Evolutionary conservation across 35 echinoderm and acorn worm genomes (phyloP).

Genomic region (Patiria miniata): DNA sequence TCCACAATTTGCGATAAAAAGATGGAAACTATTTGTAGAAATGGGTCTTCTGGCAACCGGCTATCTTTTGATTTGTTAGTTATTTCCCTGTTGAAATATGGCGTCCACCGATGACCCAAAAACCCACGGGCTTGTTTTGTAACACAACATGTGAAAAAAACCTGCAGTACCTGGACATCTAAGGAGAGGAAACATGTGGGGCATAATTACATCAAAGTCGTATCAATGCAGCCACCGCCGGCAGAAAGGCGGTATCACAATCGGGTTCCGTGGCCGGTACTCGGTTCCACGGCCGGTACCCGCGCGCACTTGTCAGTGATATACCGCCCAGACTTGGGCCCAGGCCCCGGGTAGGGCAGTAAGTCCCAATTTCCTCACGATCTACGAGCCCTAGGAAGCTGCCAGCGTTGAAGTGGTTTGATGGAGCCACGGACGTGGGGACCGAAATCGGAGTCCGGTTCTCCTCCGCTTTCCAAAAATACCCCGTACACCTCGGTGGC

Average conservation of each 20-base stretch:
- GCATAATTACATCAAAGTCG: constrained; percentile 24
- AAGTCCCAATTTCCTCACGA: constrained; percentile 27
- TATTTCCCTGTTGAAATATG: constrained; percentile 14
- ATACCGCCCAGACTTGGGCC: background rate
- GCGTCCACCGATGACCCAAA: background rate
- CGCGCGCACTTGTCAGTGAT: constrained; percentile 1
- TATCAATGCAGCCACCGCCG: constrained; percentile 3
- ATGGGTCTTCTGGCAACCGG: too few species aligned
- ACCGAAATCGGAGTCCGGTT: constrained; percentile 5
- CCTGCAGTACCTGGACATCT: background rate
- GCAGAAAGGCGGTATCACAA: constrained; percentile 13
- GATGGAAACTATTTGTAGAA: too few species aligned
- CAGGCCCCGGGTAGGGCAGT: background rate
- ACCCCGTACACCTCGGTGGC: background rate
- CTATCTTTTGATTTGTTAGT: background rate
- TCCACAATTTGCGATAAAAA: too few species aligned
- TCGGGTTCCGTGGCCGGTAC: background rate
- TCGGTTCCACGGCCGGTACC: background rate
- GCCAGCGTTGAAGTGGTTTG: constrained; percentile 9
- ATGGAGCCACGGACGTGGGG: background rate
- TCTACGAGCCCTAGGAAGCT: background rate
- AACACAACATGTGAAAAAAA: background rate
- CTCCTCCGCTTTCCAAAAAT: background rate
- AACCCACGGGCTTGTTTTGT: constrained; percentile 18
- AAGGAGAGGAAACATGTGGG: constrained; percentile 20